Evolutionary conservation across 2,113 vertebrate genomes (phyloP), one percentile per base, ranked within the genome.

Genomic region (Raphicerus campestris): DNA sequence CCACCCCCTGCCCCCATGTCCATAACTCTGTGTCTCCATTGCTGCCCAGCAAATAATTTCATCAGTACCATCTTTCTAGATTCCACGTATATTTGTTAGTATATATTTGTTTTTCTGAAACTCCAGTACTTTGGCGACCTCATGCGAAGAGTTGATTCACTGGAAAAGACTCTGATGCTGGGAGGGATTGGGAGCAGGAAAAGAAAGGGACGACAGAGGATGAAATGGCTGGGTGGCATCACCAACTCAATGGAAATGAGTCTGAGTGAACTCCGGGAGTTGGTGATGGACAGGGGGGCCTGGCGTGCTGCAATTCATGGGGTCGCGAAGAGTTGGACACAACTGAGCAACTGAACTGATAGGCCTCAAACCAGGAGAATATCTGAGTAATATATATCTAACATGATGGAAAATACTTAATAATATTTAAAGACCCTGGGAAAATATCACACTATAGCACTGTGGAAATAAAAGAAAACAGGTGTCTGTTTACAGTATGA

Each of bases 331-430:
- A 60, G 58, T 60, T 11, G 1, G 58, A 60, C 26, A 30, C 2
- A 0, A 60, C 58, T 60, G 26, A 60, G 58, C 2, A 60, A 60
- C 58, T 60, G 58, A 28, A 60, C 26, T 14, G 26, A 17, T 49
- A 53, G 20, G 20, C 58, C 56, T 80, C 53, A 55, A 95, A 73
- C 56, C 35, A 49, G 39, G n/a, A 53, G 9, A 45, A 84, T 53
- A 26, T 88, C 55, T 91, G 49, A 82, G 55, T 82, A 53, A 93
- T 90, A 93, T 89, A 73, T 58, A 45, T 55, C 22, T 90, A 81
- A 63, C 42, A 8, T 77, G 16, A 88, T 58, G 19, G 22, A 53
- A 91, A 83, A 51, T 78, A 19, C 51, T 89, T 32, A 45, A 60
- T 85, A 89, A 87, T 91, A 81, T 81, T 85, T 95, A 78, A 88